A percentile compares a stretch with the other conserved stretches of the same genome.
Conservation (phyloP, 2,797 vertebrate genomes). For the Acomys russatus region DNA sequence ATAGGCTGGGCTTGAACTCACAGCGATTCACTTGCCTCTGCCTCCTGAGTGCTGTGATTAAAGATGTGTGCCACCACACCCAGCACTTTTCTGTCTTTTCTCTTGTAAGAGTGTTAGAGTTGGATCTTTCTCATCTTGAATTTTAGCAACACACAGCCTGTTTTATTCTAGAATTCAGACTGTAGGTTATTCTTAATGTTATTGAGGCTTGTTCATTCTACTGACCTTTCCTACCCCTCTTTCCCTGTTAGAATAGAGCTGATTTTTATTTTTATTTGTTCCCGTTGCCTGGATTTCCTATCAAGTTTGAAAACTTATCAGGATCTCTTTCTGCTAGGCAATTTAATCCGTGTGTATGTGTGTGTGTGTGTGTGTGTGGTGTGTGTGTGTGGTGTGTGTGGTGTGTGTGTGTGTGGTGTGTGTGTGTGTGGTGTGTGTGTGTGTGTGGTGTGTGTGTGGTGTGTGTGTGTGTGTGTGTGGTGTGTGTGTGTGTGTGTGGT, state of each 20-base stretch:
- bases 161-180: conserved; percentile 59
- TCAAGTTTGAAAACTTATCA: background rate
- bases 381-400: background rate
- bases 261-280: background rate
- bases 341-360: background rate
- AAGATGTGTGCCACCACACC: background rate
- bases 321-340: background rate
- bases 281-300: background rate
- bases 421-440: background rate
- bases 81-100: background rate
- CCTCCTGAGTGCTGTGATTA: background rate
- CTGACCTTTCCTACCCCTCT: background rate
- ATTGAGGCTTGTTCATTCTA: background rate
- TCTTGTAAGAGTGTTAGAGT: conserved; percentile 9
- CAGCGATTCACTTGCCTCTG: background rate
- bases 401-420: background rate
- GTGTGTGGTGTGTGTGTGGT: too few species aligned
- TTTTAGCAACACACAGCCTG: background rate
- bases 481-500: background rate
- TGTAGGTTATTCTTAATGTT: conserved; percentile 23
- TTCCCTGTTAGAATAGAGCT: background rate
- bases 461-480: background rate
- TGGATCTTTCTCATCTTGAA: conserved; percentile 29
- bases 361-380: background rate
- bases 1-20: background rate